Evolutionary conservation across 1,140 invertebrate genomes (phyloP).

Genomic region (Brachionus sp.): DNA sequence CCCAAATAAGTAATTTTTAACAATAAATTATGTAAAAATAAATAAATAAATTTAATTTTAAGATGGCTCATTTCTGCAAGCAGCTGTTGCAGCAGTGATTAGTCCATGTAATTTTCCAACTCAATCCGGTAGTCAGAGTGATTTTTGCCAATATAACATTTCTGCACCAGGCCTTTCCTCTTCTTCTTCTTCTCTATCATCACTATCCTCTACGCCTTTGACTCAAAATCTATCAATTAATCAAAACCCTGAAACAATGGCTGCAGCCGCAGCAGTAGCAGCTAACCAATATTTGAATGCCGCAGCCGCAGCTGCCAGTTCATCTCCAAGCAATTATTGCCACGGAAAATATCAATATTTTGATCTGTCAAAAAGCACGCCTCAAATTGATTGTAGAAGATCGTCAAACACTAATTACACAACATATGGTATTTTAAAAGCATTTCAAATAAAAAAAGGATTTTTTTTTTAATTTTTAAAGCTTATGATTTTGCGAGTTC

Average conservation of each 20-base stretch:
- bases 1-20: slow-evolving; percentile 30
- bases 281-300: slow-evolving; percentile 44
- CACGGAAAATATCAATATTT: slow-evolving; percentile 43
- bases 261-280: slow-evolving; percentile 24
- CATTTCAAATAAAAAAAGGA: background rate
- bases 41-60: background rate
- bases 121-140: background rate
- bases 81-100: background rate
- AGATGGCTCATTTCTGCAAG: slow-evolving; percentile 25
- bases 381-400: background rate
- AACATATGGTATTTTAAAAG: background rate
- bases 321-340: background rate
- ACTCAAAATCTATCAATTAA: background rate
- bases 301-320: background rate
- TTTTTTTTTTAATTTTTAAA: background rate
- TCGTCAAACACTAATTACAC: background rate
- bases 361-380: background rate
- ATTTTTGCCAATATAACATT: slow-evolving; percentile 7
- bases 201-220: background rate
- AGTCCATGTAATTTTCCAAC: slow-evolving; percentile 9
- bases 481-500: background rate
- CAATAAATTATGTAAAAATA: background rate
- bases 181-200: slow-evolving; percentile 10
- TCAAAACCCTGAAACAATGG: background rate
- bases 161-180: background rate